Evolutionary conservation across 30 jellyfish, hydroid and myxozoan species (phyloP).

Genomic region (Sanderia malayensis): DNA sequence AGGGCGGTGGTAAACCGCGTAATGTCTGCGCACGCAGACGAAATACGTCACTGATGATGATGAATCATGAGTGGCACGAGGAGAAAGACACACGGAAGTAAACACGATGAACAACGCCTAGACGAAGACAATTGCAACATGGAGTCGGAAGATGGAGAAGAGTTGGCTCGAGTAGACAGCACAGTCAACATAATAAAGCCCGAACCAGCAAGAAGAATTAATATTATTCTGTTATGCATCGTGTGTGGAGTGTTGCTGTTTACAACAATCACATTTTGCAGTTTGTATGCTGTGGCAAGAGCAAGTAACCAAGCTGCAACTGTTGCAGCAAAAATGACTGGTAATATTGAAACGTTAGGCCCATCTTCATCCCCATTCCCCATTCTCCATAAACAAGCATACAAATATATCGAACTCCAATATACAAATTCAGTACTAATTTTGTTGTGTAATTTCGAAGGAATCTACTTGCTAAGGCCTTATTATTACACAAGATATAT

Average conservation of each 20-base stretch:
- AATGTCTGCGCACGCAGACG: too few species aligned
- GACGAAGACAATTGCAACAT: neutral
- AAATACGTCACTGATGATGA: too few species aligned
- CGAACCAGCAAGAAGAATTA: neutral
- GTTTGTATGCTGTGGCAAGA: neutral
- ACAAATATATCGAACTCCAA: neutral
- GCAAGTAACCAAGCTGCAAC: neutral
- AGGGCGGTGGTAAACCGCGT: too few species aligned
- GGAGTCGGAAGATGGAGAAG: neutral
- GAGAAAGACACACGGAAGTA: too few species aligned
- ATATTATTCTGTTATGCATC: neutral
- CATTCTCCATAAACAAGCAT: neutral
- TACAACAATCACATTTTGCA: neutral
- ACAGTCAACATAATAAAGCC: neutral
- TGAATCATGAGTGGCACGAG: too few species aligned
- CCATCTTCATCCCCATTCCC: neutral
- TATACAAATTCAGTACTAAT: neutral
- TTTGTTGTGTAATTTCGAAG: neutral
- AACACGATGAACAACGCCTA: too few species aligned
- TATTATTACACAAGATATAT: too few species aligned
- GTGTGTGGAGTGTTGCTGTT: neutral
- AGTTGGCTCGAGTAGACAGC: neutral
- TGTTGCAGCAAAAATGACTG: neutral
- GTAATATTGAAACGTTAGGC: neutral
- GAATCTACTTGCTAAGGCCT: neutral